Percentiles rank a stretch among this genome's conserved stretches.
Conservation (phyloP, 2,113 vertebrate species). For the Hirundichthys speculiger region DNA sequence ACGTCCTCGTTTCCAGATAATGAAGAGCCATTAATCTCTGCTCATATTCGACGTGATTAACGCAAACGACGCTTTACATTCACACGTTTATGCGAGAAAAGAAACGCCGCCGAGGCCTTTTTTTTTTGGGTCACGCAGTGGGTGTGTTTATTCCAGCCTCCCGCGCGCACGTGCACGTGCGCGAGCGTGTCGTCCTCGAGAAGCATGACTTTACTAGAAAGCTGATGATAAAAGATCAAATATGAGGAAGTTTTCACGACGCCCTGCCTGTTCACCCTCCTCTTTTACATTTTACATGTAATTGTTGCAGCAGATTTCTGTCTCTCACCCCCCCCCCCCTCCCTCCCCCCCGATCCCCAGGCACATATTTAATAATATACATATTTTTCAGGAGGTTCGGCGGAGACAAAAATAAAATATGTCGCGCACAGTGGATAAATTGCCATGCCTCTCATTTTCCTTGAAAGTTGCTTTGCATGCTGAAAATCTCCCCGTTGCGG, state of each 20-base stretch:
- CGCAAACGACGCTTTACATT: no score
- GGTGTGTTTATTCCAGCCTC: no score
- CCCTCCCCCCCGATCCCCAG: no score
- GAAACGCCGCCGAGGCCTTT: no score
- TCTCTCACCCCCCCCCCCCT: constrained; percentile 14
- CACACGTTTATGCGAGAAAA: no score
- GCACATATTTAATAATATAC: constrained; percentile 47
- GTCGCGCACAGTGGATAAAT: constrained; percentile 59
- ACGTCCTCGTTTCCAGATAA: no score
- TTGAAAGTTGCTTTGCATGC: constrained; percentile 72
- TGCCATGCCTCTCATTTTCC: constrained; percentile 68
- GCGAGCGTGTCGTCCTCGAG: no score
- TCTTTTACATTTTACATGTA: constrained; percentile 28
- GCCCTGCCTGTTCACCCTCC: constrained; percentile 5
- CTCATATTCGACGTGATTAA: no score
- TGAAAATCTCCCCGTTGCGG: constrained; percentile 71
- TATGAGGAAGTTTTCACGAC: constrained; percentile 16
- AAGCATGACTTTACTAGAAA: constrained; percentile 44
- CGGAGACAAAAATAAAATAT: constrained; percentile 63
- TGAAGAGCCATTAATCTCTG: no score
- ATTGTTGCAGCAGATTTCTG: constrained; percentile 53
- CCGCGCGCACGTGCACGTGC: no score
- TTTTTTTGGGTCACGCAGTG: no score
- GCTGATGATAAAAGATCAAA: constrained; percentile 35
- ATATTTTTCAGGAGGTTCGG: constrained; percentile 51